Base-by-base conservation (phyloP, 1,140 invertebrate genomes). In the Portunus trituberculatus region DNA sequence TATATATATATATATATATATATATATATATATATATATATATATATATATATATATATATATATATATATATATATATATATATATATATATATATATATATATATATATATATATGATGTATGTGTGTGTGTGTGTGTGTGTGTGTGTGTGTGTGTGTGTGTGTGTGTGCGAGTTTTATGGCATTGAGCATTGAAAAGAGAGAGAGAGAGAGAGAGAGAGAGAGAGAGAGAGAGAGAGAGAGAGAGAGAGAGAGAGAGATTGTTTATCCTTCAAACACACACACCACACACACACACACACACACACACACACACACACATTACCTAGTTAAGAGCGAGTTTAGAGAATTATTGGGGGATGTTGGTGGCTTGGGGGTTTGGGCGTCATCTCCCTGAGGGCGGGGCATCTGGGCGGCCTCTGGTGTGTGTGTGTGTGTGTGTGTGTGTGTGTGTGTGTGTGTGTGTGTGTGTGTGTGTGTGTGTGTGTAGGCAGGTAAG, bases 401-500 rank as follows among this genome's bases (percentile, higher is more conserved):
- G 76, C 76, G 28, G 28, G 76, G 28, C 76, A 82, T 39, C 39
- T 39, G 39, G 39, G 39, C 39, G 39, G 39, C 39, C 39, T 39
- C 39, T 39, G 39, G 39, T 39, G 39, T 39, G 39, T 39, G 39
- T 39, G 39, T 39, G 39, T 59, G 52, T 14, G 52, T 59, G 52
- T 29, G 83, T 84, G 28, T 84, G 88, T 90, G 31, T 90, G 31
- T 89, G 87, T 89, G 29, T 89, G 87, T 89, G 29, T 89, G 87
- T 89, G 29, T 89, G 87, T 89, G 29, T 89, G 87, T 89, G 87
- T 89, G 87, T 89, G 29, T 89, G 87, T 89, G 87, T 89, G 87
- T 89, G 87, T 84, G 83, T 90, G 31, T 90, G 88, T 90, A 46
- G 0, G 88, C n/a, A n/a, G 20, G 88, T 90, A 12, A 39, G 52